Conservation (phyloP, 53 echinoderm and acorn worm species). For the Apostichopus leukothele region DNA sequence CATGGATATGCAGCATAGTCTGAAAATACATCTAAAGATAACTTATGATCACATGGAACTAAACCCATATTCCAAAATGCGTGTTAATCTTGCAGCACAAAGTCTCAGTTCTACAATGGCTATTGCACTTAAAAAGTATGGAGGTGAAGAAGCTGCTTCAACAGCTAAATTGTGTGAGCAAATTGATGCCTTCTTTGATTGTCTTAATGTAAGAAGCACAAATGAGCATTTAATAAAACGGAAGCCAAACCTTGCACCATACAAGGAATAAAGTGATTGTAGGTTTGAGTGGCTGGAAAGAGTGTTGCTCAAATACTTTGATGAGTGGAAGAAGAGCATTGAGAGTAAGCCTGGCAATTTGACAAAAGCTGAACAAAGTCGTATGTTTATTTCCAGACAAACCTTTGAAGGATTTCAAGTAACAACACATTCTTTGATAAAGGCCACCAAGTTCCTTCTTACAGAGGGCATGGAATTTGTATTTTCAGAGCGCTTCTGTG, state of each 20-base stretch:
- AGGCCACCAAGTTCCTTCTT: constrained; percentile 19
- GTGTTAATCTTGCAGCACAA: constrained; percentile 26
- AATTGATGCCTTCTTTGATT: constrained; percentile 47
- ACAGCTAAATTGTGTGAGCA: constrained; percentile 28
- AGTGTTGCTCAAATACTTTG: neutral
- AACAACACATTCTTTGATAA: constrained; percentile 12
- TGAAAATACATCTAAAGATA: constrained; percentile 5
- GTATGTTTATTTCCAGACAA: constrained; percentile 23
- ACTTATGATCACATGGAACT: neutral
- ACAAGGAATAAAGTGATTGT: constrained; percentile 42
- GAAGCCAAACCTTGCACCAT: constrained; percentile 44
- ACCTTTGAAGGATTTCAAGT: constrained; percentile 12
- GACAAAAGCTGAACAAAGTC: constrained; percentile 11
- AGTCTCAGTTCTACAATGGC: constrained; percentile 51
- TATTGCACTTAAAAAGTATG: constrained; percentile 41
- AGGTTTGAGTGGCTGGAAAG: neutral
- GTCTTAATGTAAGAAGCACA: constrained; percentile 22
- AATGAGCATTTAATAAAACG: constrained; percentile 24
- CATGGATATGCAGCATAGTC: neutral
- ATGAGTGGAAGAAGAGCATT: constrained; percentile 30
- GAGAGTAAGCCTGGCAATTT: neutral
- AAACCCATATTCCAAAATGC: constrained; percentile 6
- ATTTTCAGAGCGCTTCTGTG: constrained; percentile 8
- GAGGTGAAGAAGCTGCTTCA: constrained; percentile 12
- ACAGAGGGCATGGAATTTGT: constrained; percentile 26